These are phyloP conservation scores for Gobio occitaniae DNA, from an alignment of 2,797 vertebrate genomes.

Conservation along the genomic window DNA sequence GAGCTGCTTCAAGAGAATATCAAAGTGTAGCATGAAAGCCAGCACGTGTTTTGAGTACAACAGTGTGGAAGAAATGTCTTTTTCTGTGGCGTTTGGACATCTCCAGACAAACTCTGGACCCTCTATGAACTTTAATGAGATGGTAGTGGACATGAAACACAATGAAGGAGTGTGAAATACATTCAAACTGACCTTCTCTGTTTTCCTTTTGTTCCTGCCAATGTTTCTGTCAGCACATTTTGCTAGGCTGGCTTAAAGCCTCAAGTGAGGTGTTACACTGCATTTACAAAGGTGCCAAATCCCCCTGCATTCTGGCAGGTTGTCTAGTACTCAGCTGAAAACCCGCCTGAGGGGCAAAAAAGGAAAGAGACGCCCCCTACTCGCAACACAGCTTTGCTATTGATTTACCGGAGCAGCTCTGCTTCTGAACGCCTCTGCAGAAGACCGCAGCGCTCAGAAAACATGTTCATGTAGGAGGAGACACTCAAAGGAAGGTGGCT, in stretches of 20 bases:
- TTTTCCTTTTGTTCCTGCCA: slow-evolving; percentile 32
- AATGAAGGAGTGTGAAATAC: slow-evolving; percentile 10
- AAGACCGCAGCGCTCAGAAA: background rate
- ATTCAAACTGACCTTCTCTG: slow-evolving; percentile 33
- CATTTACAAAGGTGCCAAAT: slow-evolving; percentile 32
- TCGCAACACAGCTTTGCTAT: slow-evolving; percentile 2
- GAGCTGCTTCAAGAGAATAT: background rate
- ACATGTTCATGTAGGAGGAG: background rate
- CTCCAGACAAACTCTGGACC: background rate
- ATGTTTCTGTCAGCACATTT: slow-evolving; percentile 38
- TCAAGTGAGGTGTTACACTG: slow-evolving; percentile 28
- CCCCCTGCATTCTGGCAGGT: slow-evolving; percentile 28
- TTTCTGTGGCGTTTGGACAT: slow-evolving; percentile 27
- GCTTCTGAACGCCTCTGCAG: slow-evolving; percentile 18
- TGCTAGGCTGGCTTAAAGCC: slow-evolving; percentile 3
- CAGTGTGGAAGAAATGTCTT: slow-evolving; percentile 22
- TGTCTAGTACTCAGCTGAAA: slow-evolving; percentile 29
- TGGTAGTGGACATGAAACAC: slow-evolving; percentile 9
- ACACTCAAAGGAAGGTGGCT: background rate
- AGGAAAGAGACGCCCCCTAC: slow-evolving; percentile 7
- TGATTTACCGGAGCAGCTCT: background rate
- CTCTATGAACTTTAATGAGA: slow-evolving; percentile 23
- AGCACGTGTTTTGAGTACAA: slow-evolving; percentile 32
- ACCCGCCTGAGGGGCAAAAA: background rate
- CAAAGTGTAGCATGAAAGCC: slow-evolving; percentile 2